Evolutionary conservation across 2,113 vertebrate species (phyloP), one percentile per base, ranked within the genome.

Genomic region (Electrona antarctica): DNA sequence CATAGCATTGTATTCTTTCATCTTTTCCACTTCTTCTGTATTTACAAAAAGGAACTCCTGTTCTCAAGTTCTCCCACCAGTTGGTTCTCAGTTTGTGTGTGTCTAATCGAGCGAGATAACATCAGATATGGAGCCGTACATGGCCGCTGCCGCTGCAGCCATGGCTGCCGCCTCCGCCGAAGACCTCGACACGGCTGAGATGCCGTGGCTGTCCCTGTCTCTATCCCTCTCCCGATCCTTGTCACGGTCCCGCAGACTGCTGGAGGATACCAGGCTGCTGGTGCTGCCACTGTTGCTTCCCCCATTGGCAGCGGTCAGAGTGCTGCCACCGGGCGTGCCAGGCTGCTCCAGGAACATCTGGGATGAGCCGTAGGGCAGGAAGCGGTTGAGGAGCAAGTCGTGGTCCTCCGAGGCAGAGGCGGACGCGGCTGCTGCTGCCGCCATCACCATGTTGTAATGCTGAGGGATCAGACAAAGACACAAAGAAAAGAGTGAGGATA

Each of bases 371-470:
- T 99, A 99, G 0, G 97, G 97, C 71, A 99, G 95, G 88, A 97
- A 98, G 1, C 96, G 95, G 85, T 92, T 94, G 60, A 94, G 91
- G 33, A 99, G 95, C 55, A 99, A 94, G 90, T 98, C 97, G 63
- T 96, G 95, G 71, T 99, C 97, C 65, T 98, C 97, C 0, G 97
- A 96, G 6, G 92, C 82, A 0, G 92, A 91, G 1, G 95, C 95
- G 0, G 95, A 96, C 0, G 97, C 96, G 0, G 97, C 96, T 0
- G 97, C 97, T 0, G 97, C 97, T 0, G 97, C 97, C 0, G 97
- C 97, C 2, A 98, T 98, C 51, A 99, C 94, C 84, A 98, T 95
- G 85, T 96, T 97, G 89, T 98, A 99, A 95, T 98, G 97, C 97
- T 99, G 69, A 4, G 2, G 51, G 51, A n/a, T 62, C 3, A 69